Base-by-base conservation (phyloP, 2,888 invertebrate species). In the Pandemis heparana region DNA sequence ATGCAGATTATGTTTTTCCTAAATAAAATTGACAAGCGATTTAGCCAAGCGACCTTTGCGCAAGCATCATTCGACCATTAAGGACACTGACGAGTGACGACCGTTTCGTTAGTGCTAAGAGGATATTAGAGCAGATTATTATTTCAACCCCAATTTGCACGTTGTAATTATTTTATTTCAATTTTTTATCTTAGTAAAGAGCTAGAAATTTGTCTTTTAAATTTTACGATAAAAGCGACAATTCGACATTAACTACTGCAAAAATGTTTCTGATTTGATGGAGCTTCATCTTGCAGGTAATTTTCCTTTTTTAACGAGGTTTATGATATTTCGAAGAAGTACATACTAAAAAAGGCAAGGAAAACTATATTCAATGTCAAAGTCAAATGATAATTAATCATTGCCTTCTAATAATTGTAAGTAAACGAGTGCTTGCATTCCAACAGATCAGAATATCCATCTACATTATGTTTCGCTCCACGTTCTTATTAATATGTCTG, bases 21-120 rank as follows among this genome's bases (percentile, higher is more conserved):
- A 82, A 64, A 85, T 82, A 81, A 83, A 84, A 86, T 83, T 80
- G 80, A 83, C 81, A 84, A 56, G 82, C 82, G 83, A 84, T 87
- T 89, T 85, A 85, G 81, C 86, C 86, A 84, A 83, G 87, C 87
- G 89, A 86, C 89, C 91, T 91, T 90, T 89, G 85, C 87, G 85
- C 86, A 87, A 89, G 85, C 84, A 82, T 80, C 86, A 85, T 81
- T 89, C 87, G 87, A 87, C 83, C 91, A 89, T 90, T 89, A 89
- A 89, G 88, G 89, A 89, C 88, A 87, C 85, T 80, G 83, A 80
- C 83, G 83, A 87, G 85, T 80, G 83, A 80, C 83, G 83, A 83
- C 82, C 82, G 85, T 87, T 86, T 84, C 85, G 85, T 85, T 84
- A 87, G 81, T 81, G 83, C 79, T 79, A 67, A 77, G 81, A 83